Evolutionary conservation across 2,888 invertebrate genomes (phyloP), one percentile per base, ranked within the genome.

Genomic region (Bugula neritina): DNA sequence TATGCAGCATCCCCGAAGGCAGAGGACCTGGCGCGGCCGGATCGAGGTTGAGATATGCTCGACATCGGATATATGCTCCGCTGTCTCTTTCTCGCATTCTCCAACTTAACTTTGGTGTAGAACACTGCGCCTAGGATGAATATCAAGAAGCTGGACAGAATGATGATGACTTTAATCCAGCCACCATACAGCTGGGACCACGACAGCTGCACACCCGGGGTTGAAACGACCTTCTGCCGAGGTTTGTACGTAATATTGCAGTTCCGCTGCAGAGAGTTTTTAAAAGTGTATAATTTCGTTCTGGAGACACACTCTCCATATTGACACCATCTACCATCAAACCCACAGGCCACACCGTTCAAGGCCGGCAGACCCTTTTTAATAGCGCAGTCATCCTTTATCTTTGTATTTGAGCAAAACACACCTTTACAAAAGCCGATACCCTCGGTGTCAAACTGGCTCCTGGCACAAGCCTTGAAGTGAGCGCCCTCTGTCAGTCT

Each of bases 271-370:
- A 63, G 34, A 5, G 27, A 13, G n/a, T 31, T 63, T 10, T 31
- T 25, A 63, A 63, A 63, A 2, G 2, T 31, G 10, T 13, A 21
- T 13, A 31, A 10, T 5, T 5, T 2, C n/a, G 63, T 5, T n/a
- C 27, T 63, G 10, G 31, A 10, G 5, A 63, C 63, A 34, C 63
- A 63, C n/a, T 63, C 63, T 31, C 63, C 63, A 31, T 63, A 63
- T 31, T 25, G 3, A 34, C 63, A 63, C 63, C 63, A 63, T 21
- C 27, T 27, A 2, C 27, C 63, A 63, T 5, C 17, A 27, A 13
- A 10, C 10, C 27, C 17, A 34, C 63, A 63, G 13, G 27, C 5
- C 63, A 63, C 31, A 25, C 63, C 63, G n/a, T 63, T 63, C 31
- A 63, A n/a, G 3, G 34, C 63, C 5, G 63, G 63, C 2, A 27